Percentiles rank a stretch among this genome's conserved stretches.
Evolutionary conservation across 2,797 vertebrate species (phyloP).

Genomic region (Melopsittacus undulatus): DNA sequence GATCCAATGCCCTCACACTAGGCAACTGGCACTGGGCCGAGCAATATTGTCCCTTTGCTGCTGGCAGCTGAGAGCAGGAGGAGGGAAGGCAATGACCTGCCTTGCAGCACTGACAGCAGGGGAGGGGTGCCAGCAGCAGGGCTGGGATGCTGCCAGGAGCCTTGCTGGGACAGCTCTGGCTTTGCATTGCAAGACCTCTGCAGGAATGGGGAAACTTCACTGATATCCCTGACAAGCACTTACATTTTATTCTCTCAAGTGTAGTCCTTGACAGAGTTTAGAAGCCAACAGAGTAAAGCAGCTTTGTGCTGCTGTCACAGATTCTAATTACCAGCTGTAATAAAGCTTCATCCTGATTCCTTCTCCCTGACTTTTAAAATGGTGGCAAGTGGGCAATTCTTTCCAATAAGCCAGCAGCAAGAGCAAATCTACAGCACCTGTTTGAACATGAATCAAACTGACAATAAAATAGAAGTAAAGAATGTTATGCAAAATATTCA

Average conservation of each 20-base stretch:
- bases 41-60: slow-evolving; percentile 48
- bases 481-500: not conserved
- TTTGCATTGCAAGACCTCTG: not conserved
- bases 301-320: slow-evolving; percentile 31
- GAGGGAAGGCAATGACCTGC: slow-evolving; percentile 31
- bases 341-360: slow-evolving; percentile 6
- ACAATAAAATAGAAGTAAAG: not conserved
- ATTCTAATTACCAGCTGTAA: slow-evolving; percentile 47
- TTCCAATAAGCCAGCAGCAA: not conserved
- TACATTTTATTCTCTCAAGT: slow-evolving; percentile 13
- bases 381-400: not conserved
- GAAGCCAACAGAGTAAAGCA: not conserved
- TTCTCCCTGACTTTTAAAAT: slow-evolving; percentile 25
- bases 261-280: not conserved
- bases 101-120: slow-evolving; percentile 24
- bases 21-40: not conserved
- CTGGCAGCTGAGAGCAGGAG: not conserved
- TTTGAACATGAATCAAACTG: not conserved
- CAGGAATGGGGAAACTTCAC: not conserved
- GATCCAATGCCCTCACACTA: not conserved
- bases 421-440: not conserved
- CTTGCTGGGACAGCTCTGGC: slow-evolving; percentile 4
- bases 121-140: slow-evolving; percentile 4
- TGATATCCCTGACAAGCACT: not conserved
- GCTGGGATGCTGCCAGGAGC: slow-evolving; percentile 39